phyloP scores from a whole-genome alignment of 2,888 invertebrate genomes.

The Vesta saturnalis region DNA sequence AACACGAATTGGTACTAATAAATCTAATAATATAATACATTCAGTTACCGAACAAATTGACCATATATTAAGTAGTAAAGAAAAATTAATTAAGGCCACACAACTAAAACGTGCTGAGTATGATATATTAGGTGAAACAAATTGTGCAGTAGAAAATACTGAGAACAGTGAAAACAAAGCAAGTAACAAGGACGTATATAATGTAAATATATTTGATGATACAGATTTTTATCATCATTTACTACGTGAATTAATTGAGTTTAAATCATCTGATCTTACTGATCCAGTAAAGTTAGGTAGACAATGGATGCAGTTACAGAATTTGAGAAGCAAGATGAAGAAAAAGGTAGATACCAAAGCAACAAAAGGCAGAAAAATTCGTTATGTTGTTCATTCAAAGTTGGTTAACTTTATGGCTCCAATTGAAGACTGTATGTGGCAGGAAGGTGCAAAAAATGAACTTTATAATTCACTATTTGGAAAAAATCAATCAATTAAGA shows the following conservation, averaged over 20 bases:
- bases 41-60: slow-evolving; percentile 85
- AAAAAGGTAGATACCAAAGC: slow-evolving; percentile 92
- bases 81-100: slow-evolving; percentile 80
- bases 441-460: slow-evolving; percentile 82
- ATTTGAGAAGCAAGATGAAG: slow-evolving; percentile 90
- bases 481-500: slow-evolving; percentile 58
- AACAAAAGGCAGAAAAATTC: slow-evolving; percentile 91
- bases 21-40: slow-evolving; percentile 63
- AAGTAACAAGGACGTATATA: slow-evolving; percentile 63
- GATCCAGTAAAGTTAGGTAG: slow-evolving; percentile 88
- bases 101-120: slow-evolving; percentile 82
- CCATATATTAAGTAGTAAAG: slow-evolving; percentile 81
- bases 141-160: no score
- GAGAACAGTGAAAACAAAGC: slow-evolving; percentile 25
- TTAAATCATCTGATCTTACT: slow-evolving; percentile 83
- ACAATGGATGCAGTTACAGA: slow-evolving; percentile 93
- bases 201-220: slow-evolving; percentile 93
- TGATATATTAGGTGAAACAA: slow-evolving; percentile 71
- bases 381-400: slow-evolving; percentile 86
- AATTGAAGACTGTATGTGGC: slow-evolving; percentile 73
- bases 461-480: slow-evolving; percentile 86
- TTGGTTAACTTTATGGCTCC: slow-evolving; percentile 93
- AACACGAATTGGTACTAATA: slow-evolving; percentile 77
- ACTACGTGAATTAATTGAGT: slow-evolving; percentile 90
- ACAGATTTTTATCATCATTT: slow-evolving; percentile 97